Evolutionary conservation across 2,113 vertebrate genomes (phyloP).

Genomic region (Sander lucioperca): DNA sequence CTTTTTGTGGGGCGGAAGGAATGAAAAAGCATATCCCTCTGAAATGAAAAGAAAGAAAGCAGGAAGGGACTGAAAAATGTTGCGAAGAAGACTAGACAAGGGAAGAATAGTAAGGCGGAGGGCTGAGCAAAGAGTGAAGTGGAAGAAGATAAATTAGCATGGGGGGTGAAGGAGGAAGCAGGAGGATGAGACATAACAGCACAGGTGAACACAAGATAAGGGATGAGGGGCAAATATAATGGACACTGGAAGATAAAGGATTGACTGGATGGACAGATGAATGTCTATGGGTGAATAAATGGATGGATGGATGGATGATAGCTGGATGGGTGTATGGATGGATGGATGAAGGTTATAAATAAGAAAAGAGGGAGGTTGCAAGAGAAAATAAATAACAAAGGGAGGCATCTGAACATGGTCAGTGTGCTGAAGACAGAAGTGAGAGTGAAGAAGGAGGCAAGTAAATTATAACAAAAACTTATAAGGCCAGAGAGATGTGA

Average conservation of each 20-base stretch:
- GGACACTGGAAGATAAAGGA: slow-evolving; percentile 57
- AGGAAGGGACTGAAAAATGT: slow-evolving; percentile 7
- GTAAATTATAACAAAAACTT: background rate
- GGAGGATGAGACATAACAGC: slow-evolving; percentile 18
- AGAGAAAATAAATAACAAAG: slow-evolving; percentile 2
- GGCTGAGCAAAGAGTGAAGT: slow-evolving; percentile 13
- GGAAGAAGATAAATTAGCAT: slow-evolving; percentile 51
- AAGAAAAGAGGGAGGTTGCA: slow-evolving; percentile 19
- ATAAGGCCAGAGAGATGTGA: background rate
- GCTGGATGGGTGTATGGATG: slow-evolving; percentile 9
- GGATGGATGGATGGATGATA: slow-evolving; percentile 12
- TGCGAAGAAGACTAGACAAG: background rate
- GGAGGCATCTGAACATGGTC: slow-evolving; percentile 11
- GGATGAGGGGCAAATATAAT: slow-evolving; percentile 36
- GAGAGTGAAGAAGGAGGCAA: background rate
- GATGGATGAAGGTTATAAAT: slow-evolving; percentile 37
- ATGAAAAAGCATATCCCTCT: background rate
- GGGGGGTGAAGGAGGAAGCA: slow-evolving; percentile 14
- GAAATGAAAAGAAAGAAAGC: slow-evolving; percentile 4
- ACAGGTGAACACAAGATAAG: slow-evolving; percentile 56
- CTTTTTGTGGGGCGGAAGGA: background rate
- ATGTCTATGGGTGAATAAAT: slow-evolving; percentile 7
- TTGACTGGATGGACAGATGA: slow-evolving; percentile 33
- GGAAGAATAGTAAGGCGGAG: slow-evolving; percentile 13
- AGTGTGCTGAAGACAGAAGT: slow-evolving; percentile 27